Percentiles rank a stretch among this genome's conserved stretches.
Evolutionary conservation across 2,113 vertebrate genomes (phyloP).

Genomic region (Rhinoptilus africanus): DNA sequence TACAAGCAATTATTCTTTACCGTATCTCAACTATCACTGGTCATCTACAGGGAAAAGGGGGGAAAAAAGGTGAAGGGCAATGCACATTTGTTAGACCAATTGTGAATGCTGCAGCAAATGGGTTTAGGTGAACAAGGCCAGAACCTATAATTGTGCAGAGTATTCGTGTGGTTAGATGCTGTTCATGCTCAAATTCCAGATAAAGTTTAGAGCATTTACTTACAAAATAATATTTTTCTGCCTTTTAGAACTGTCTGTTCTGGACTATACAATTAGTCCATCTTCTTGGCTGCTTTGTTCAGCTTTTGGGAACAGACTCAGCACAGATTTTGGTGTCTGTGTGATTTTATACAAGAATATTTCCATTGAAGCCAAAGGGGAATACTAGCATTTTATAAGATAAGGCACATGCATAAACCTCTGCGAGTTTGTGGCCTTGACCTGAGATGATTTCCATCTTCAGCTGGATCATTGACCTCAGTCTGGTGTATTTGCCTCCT

Average conservation of each 20-base stretch:
- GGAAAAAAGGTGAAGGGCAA: not conserved
- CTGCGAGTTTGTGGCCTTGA: not conserved
- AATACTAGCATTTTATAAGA: not conserved
- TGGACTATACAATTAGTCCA: not conserved
- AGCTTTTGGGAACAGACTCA: slow-evolving; percentile 11
- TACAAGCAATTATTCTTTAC: not conserved
- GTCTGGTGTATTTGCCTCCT: not conserved
- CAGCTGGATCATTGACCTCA: not conserved
- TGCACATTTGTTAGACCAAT: not conserved
- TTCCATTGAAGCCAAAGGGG: not conserved
- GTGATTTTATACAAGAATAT: not conserved
- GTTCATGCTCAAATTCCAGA: not conserved
- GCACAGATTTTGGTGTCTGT: not conserved
- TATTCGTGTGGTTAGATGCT: not conserved
- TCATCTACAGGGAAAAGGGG: not conserved
- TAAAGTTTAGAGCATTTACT: not conserved
- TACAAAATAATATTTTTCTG: not conserved
- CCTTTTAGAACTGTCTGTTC: not conserved
- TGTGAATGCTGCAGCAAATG: not conserved
- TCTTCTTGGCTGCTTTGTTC: slow-evolving; percentile 7
- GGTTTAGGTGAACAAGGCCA: not conserved
- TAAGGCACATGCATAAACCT: not conserved
- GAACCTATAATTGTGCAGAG: not conserved
- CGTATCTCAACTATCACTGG: not conserved
- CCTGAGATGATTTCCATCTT: not conserved